Evolutionary conservation across 2,113 vertebrate genomes (phyloP).

Genomic region (Malurus elegans): DNA sequence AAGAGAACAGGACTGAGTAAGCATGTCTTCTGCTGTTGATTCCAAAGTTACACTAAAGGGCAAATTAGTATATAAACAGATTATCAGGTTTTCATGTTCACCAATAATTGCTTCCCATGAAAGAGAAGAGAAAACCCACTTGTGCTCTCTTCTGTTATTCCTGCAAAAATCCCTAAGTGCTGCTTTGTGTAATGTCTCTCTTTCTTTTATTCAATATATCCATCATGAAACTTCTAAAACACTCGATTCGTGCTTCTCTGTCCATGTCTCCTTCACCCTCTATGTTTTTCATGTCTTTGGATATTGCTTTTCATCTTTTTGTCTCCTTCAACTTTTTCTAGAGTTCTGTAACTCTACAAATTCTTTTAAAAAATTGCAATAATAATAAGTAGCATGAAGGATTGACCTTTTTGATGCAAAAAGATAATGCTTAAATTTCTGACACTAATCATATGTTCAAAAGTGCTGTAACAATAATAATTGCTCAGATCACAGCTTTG

Average conservation of each 20-base stretch:
- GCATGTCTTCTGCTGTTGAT: background rate
- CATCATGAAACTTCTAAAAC: background rate
- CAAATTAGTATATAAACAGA: background rate
- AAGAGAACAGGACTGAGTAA: background rate
- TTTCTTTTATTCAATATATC: background rate
- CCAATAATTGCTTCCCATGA: background rate
- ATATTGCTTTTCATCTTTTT: background rate
- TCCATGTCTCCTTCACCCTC: background rate
- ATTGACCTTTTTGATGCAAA: background rate
- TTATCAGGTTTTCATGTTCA: background rate
- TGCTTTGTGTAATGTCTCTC: background rate
- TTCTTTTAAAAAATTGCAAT: background rate
- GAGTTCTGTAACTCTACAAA: background rate
- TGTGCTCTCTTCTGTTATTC: background rate
- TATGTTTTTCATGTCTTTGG: background rate
- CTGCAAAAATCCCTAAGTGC: background rate
- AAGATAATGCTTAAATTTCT: background rate
- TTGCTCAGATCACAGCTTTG: background rate
- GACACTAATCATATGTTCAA: background rate
- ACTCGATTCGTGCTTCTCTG: background rate
- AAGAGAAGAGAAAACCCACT: background rate
- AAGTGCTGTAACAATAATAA: background rate
- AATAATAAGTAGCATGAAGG: background rate
- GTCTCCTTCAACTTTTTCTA: background rate
- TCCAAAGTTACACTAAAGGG: background rate